phyloP scores from a whole-genome alignment of 2,797 vertebrate species.

The Alectoris magna region DNA sequence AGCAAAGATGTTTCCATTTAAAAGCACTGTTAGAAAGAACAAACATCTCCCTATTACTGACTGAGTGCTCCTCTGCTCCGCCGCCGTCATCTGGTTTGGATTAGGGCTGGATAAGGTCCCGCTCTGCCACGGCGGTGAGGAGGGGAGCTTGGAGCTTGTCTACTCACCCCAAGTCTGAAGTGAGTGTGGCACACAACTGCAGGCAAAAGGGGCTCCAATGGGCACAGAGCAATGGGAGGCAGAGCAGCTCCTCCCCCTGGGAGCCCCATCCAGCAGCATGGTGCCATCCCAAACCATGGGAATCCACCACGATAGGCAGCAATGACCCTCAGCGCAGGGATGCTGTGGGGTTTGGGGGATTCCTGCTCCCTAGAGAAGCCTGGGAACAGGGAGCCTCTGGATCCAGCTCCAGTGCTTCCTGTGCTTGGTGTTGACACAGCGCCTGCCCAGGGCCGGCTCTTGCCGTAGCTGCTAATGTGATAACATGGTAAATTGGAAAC shows the following conservation, averaged over 20 bases:
- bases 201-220: rapidly evolving
- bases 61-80: background rate
- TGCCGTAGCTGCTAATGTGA: background rate
- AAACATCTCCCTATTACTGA: background rate
- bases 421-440: background rate
- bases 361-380: background rate
- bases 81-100: conserved; percentile 54
- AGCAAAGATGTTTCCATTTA: conserved; percentile 1
- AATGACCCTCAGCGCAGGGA: background rate
- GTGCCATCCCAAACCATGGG: rapidly evolving
- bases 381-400: background rate
- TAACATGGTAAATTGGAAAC: background rate
- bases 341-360: background rate
- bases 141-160: conserved; percentile 12
- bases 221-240: background rate
- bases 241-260: background rate
- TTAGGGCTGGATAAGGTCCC: conserved; percentile 53
- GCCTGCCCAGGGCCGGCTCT: background rate
- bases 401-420: background rate
- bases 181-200: background rate
- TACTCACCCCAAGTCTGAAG: background rate
- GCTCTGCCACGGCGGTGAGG: background rate
- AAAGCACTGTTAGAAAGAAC: background rate
- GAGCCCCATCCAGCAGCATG: background rate
- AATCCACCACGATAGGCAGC: rapidly evolving